These are phyloP conservation scores for Alca torda DNA, from an alignment of 2,797 vertebrate species.

Conservation along the genomic window DNA sequence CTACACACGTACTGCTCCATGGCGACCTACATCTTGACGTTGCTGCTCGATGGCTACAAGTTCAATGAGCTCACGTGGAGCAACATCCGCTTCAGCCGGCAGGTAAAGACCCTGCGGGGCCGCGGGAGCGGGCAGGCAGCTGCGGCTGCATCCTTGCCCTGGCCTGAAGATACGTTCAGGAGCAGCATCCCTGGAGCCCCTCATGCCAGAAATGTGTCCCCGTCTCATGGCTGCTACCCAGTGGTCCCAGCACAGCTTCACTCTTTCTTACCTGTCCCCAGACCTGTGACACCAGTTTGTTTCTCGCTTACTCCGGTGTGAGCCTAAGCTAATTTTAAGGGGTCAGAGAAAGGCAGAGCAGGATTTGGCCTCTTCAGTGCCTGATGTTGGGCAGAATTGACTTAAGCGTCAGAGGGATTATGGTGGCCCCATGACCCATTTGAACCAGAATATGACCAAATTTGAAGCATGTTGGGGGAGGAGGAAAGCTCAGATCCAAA, in stretches of 20 bases:
- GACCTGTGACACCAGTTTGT: not conserved
- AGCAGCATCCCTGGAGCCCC: not conserved
- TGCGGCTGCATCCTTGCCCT: not conserved
- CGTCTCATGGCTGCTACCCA: not conserved
- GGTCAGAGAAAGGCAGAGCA: not conserved
- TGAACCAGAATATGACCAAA: not conserved
- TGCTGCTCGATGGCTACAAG: constrained; percentile 78
- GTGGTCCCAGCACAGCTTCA: not conserved
- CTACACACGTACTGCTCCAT: constrained; percentile 76
- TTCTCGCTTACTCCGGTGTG: not conserved
- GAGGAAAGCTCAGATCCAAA: not conserved
- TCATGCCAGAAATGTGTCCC: not conserved
- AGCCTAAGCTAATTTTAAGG: not conserved
- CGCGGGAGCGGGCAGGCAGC: not conserved
- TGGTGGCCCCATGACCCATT: not conserved
- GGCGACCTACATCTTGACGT: constrained; percentile 75
- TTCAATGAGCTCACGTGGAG: constrained; percentile 76
- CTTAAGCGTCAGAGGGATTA: not conserved
- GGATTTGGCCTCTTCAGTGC: not conserved
- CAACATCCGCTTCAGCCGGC: constrained; percentile 76
- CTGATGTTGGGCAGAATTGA: not conserved
- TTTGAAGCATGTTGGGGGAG: not conserved
- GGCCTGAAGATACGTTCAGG: accelerated
- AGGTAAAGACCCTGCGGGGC: constrained; percentile 64
- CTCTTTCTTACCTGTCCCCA: not conserved